phyloP scores from a whole-genome alignment of 2,113 vertebrate genomes.

The Archocentrus centrarchus region DNA sequence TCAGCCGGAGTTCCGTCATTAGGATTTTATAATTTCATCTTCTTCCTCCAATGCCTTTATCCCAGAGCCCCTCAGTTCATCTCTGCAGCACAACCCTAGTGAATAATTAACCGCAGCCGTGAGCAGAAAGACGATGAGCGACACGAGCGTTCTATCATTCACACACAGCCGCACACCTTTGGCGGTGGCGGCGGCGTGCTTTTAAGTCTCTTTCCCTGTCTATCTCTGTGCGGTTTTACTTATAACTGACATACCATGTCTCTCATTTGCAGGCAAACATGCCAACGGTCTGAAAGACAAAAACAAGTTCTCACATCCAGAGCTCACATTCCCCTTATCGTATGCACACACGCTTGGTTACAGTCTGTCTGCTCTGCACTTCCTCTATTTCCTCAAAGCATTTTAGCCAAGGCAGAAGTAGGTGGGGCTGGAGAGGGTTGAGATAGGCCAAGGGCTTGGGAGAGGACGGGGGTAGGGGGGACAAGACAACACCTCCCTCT shows the following conservation, averaged over 20 bases:
- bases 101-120: conserved; percentile 81
- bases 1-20: conserved; percentile 78
- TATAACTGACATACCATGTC: conserved; percentile 38
- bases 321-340: conserved; percentile 44
- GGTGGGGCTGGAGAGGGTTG: conserved; percentile 11
- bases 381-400: neutral
- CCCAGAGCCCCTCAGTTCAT: conserved; percentile 76
- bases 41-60: conserved; percentile 78
- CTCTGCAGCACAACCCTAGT: conserved; percentile 76
- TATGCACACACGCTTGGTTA: conserved; percentile 21
- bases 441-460: neutral
- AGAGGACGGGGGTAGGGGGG: neutral
- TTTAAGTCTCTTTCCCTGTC: conserved; percentile 36
- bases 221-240: conserved; percentile 21
- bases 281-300: conserved; percentile 8
- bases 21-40: conserved; percentile 83
- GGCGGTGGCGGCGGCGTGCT: neutral
- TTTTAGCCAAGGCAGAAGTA: conserved; percentile 17
- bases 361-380: conserved; percentile 35
- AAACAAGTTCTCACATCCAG: conserved; percentile 8
- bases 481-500: conserved; percentile 6
- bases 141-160: conserved; percentile 57
- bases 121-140: conserved; percentile 77
- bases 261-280: conserved; percentile 6
- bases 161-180: conserved; percentile 57